Conservation (phyloP, 2,888 invertebrate species). For the Limenitis camilla region DNA sequence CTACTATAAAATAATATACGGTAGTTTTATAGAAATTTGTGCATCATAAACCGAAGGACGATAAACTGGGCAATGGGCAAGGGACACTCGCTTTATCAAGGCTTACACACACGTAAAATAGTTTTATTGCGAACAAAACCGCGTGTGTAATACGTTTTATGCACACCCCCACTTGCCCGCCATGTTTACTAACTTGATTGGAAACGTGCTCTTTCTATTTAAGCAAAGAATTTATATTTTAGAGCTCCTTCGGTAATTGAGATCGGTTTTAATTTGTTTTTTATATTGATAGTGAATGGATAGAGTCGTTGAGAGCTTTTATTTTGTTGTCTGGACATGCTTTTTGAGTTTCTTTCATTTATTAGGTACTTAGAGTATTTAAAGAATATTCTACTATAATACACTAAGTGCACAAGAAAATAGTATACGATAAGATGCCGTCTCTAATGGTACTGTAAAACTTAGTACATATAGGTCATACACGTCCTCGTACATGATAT, state of each 20-base stretch:
- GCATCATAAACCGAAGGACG: slow-evolving; percentile 60
- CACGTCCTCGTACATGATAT: no score
- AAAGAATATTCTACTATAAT: no score
- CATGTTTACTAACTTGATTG: slow-evolving; percentile 67
- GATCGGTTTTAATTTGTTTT: slow-evolving; percentile 32
- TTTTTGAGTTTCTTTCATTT: not conserved
- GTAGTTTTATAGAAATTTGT: slow-evolving; percentile 65
- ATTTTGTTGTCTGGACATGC: not conserved
- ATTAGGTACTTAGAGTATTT: no score
- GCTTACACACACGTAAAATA: slow-evolving; percentile 57
- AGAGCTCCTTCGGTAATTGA: slow-evolving; percentile 26
- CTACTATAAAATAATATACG: slow-evolving; percentile 7
- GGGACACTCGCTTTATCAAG: slow-evolving; percentile 52
- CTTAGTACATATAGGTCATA: no score
- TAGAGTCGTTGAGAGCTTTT: not conserved
- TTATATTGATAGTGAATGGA: not conserved
- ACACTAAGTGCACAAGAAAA: no score
- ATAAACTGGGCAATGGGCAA: slow-evolving; percentile 49
- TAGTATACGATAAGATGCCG: no score
- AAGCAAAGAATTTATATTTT: slow-evolving; percentile 49
- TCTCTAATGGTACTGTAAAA: no score
- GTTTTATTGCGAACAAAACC: slow-evolving; percentile 55
- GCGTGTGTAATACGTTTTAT: slow-evolving; percentile 44
- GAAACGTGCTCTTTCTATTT: slow-evolving; percentile 69
- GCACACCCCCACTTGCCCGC: slow-evolving; percentile 30